phyloP scores from a whole-genome alignment of 2,797 vertebrate genomes.

The Vultur gryphus region DNA sequence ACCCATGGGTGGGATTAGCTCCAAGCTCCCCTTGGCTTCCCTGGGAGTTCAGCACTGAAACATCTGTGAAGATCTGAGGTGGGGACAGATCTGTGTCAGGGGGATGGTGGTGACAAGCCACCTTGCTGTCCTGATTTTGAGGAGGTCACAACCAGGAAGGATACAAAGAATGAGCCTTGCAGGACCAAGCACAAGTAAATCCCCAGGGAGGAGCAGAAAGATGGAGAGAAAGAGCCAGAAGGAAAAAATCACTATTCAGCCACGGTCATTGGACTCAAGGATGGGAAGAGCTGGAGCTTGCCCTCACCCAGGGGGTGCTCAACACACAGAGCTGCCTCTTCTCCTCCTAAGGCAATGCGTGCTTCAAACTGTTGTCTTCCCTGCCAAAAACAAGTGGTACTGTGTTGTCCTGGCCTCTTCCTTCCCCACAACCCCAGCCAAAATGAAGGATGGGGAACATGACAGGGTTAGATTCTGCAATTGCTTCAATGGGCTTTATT shows the following conservation, averaged over 20 bases:
- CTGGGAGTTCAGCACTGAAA: neutral
- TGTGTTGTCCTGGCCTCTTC: neutral
- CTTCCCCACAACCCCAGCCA: neutral
- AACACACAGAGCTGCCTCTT: neutral
- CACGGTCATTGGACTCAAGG: fast-evolving
- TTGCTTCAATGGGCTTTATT: neutral
- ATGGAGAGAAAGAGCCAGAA: neutral
- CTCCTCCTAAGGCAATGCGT: neutral
- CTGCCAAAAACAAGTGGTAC: neutral
- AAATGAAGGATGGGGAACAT: neutral
- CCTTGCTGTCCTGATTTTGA: neutral
- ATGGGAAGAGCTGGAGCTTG: neutral
- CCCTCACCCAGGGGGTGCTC: neutral
- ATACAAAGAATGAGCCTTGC: neutral
- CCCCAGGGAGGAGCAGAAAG: neutral
- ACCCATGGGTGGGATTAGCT: neutral
- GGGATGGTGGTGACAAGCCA: neutral
- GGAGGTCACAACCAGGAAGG: neutral
- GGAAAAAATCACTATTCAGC: neutral
- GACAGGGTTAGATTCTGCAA: neutral
- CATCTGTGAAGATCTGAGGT: neutral
- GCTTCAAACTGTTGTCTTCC: neutral
- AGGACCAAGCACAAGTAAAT: neutral
- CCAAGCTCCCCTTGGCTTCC: neutral
- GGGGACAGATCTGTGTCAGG: neutral